Conservation (phyloP, 2,888 invertebrate species). For the Diarsia brunnea region DNA sequence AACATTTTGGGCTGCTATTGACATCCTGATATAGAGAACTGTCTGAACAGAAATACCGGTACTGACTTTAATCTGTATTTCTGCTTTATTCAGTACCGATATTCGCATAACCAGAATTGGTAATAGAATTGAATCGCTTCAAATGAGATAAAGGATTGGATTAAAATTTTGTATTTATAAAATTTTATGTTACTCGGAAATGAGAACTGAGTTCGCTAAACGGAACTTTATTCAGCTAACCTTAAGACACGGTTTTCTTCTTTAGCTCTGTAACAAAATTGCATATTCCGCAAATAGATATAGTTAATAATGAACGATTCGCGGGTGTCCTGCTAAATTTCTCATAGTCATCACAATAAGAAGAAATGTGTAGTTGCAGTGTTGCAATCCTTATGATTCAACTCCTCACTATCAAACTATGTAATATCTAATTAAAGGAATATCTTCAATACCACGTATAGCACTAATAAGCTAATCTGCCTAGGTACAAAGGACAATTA, state of each 20-base stretch:
- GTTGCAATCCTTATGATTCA: not conserved
- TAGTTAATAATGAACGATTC: not conserved
- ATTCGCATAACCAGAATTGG: not conserved
- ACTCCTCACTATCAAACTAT: not conserved
- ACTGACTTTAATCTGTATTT: not conserved
- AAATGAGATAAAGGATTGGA: not conserved
- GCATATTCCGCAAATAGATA: not conserved
- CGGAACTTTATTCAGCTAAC: conserved; percentile 2
- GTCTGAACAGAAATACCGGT: not conserved
- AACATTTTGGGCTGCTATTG: not conserved
- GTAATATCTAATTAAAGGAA: not conserved
- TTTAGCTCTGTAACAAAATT: not conserved
- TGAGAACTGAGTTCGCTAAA: not conserved
- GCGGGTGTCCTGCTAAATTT: not conserved
- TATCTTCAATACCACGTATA: not conserved
- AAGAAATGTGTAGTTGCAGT: not conserved
- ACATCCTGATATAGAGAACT: not conserved
- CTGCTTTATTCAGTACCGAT: not conserved
- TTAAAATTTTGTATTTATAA: not conserved
- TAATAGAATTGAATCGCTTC: not conserved
- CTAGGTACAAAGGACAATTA: not conserved
- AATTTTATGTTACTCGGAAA: not conserved
- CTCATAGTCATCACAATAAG: not conserved
- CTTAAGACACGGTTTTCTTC: not conserved
- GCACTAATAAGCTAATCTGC: not conserved